Conservation (phyloP, 1,140 invertebrate species). For the Tribolium madens region DNA sequence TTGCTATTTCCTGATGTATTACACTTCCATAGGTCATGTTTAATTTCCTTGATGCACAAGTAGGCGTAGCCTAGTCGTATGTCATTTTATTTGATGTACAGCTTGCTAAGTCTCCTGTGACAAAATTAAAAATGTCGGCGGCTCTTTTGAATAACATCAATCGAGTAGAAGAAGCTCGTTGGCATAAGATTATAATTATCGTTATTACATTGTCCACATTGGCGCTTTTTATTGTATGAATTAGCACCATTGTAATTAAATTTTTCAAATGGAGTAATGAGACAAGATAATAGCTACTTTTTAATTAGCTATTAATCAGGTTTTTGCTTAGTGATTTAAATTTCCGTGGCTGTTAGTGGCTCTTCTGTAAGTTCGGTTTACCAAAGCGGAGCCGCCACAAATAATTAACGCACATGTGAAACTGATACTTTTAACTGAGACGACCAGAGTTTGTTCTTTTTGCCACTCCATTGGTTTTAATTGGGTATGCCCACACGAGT, state of each 20-base stretch:
- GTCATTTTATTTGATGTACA: conserved; percentile 49
- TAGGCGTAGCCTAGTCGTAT: conserved; percentile 47
- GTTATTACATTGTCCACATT: conserved; percentile 6
- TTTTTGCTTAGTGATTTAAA: not conserved
- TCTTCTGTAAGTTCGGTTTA: conserved; percentile 20
- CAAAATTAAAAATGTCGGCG: conserved; percentile 50
- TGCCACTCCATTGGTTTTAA: conserved; percentile 35
- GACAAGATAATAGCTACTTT: not conserved
- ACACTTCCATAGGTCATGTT: conserved; percentile 11
- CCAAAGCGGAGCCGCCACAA: conserved; percentile 28
- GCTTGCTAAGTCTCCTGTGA: conserved; percentile 45
- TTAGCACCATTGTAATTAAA: not conserved
- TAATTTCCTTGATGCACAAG: conserved; percentile 39
- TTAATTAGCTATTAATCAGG: not conserved
- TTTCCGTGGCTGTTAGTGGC: not conserved
- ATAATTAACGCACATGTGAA: conserved; percentile 34
- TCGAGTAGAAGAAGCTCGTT: conserved; percentile 20
- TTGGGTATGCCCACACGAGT: conserved; percentile 14
- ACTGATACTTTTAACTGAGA: conserved; percentile 37
- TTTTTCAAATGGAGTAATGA: not conserved
- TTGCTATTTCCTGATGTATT: conserved; percentile 34
- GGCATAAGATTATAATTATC: not conserved
- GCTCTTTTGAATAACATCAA: conserved; percentile 41
- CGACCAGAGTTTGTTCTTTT: conserved; percentile 23
- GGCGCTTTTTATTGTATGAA: conserved; percentile 1